Evolutionary conservation across 2,888 invertebrate species (phyloP), one percentile per base, ranked within the genome.

Genomic region (Trissolcus brochymenae): DNA sequence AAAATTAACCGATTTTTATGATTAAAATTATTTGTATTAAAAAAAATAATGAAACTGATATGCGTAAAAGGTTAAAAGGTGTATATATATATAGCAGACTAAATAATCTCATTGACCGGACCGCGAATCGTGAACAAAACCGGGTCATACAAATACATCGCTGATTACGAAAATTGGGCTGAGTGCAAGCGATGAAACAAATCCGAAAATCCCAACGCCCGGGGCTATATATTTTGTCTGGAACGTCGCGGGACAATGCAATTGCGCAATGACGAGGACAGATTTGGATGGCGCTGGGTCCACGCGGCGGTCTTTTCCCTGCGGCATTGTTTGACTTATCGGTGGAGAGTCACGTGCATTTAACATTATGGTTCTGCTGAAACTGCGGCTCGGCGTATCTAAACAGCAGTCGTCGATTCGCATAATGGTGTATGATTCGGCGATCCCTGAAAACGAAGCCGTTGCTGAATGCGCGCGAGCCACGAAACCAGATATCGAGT

Each of bases 311-410:
- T 21, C 53, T 21, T 7, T 25, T 25, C 51, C 21, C 46, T 19
- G 61, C 17, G 51, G 62, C 67, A 87, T 87, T 87, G 87, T 87
- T 84, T 83, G 83, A 87, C 85, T 88, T 88, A 88, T 88, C 88
- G 85, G 83, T 9, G 13, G 73, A 68, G 74, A 81, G 49, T 87
- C 87, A 88, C 87, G 87, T 87, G 87, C 85, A 85, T 84, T 83
- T 35, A 35, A 84, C 84, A 86, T 88, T 88, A 88, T 87, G 83
- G 84, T 80, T 81, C 81, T 83, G 86, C 86, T 85, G 87, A 87
- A 88, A 88, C 86, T 85, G 87, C 84, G 86, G 86, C 86, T 86
- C 84, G 85, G 85, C 86, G 88, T 88, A 86, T 87, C 85, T 86
- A 86, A 86, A 87, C 87, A 85, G 82, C 84, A 84, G 85, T 85